Evolutionary conservation across 2,797 vertebrate genomes (phyloP).

Genomic region (Phalanger gymnotis): DNA sequence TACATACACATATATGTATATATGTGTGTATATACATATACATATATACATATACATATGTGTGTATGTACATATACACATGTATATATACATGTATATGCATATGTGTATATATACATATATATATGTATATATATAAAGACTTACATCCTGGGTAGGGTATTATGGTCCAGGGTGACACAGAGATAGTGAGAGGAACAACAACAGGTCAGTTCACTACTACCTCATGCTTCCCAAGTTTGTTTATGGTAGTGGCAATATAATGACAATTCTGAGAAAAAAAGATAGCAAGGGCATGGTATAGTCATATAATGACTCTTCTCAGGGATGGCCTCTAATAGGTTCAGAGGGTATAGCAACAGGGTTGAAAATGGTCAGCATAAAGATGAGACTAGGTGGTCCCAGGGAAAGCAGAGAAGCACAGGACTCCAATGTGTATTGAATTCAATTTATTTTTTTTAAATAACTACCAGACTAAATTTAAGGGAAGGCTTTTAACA

Average conservation of each 20-base stretch:
- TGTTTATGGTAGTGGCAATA: background rate
- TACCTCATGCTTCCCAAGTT: background rate
- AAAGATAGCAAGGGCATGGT: background rate
- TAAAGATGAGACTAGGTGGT: background rate
- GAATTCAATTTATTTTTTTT: background rate
- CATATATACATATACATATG: too few species aligned
- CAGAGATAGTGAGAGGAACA: background rate
- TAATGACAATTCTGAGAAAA: background rate
- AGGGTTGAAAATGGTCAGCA: background rate
- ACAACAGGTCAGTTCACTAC: background rate
- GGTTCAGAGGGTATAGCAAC: background rate
- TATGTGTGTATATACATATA: too few species aligned
- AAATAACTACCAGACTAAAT: background rate
- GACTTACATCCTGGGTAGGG: fast-evolving
- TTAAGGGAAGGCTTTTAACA: background rate
- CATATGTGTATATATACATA: too few species aligned
- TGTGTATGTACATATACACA: too few species aligned
- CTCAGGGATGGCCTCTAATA: background rate
- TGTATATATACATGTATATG: too few species aligned
- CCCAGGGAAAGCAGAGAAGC: background rate
- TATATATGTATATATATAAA: too few species aligned
- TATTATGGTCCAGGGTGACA: background rate
- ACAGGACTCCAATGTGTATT: background rate
- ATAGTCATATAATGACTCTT: background rate
- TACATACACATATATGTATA: too few species aligned